Evolutionary conservation across 1,140 invertebrate species (phyloP).

Genomic region (Neelides sp.): DNA sequence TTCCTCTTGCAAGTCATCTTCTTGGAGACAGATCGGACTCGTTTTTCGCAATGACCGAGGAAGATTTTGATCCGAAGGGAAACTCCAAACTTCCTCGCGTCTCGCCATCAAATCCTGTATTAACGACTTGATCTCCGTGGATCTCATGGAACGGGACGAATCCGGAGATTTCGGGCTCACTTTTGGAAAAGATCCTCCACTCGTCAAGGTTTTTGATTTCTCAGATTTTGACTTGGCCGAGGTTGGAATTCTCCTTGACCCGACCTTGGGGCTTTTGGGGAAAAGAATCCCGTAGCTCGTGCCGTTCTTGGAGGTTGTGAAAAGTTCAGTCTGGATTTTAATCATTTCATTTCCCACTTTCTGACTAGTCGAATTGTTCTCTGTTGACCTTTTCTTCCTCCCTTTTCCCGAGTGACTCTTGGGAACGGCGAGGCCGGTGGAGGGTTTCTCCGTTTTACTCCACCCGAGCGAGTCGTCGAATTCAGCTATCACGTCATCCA

Average conservation of each 20-base stretch:
- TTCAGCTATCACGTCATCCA: conserved; percentile 30
- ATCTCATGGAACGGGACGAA: not conserved
- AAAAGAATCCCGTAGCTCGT: conserved; percentile 14
- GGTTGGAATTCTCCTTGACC: not conserved
- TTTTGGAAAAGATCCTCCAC: conserved; percentile 13
- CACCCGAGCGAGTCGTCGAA: conserved; percentile 25
- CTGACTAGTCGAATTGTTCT: no score
- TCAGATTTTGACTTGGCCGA: not conserved
- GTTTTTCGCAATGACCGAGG: conserved; percentile 27
- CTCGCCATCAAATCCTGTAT: not conserved
- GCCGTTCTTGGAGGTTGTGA: no score
- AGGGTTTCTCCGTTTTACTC: no score
- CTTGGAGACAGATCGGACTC: conserved; percentile 23
- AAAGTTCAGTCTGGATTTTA: no score
- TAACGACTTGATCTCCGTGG: conserved; percentile 6
- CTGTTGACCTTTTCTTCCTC: no score
- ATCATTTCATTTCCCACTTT: no score
- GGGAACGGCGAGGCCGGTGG: no score
- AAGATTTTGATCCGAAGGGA: conserved; percentile 27
- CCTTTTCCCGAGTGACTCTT: no score
- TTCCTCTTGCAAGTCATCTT: no score
- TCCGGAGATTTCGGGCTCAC: conserved; percentile 3
- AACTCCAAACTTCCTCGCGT: conserved; percentile 26
- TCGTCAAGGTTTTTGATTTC: not conserved
- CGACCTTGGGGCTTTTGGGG: conserved; percentile 6